phyloP scores from a whole-genome alignment of 2,797 vertebrate genomes.

The Lutjanus argentimaculatus region DNA sequence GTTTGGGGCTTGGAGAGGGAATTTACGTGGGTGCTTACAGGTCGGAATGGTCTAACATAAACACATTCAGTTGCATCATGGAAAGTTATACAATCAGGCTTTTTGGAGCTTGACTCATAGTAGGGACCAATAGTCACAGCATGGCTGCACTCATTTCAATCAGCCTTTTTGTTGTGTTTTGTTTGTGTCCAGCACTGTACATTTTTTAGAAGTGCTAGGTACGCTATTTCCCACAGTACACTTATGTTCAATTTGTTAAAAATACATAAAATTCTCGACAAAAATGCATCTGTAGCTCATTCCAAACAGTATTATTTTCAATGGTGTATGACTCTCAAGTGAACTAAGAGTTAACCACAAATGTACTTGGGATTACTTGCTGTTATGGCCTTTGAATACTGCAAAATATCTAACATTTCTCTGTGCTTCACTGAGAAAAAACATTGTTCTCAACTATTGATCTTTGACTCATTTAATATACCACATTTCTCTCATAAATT shows the following conservation, averaged over 20 bases:
- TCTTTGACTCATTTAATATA: neutral
- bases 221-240: neutral
- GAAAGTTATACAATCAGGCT: neutral
- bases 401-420: too few relatives aligned
- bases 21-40: neutral
- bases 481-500: neutral
- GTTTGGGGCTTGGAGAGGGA: neutral
- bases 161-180: neutral
- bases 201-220: neutral
- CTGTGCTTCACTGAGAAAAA: neutral
- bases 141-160: neutral
- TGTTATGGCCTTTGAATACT: neutral
- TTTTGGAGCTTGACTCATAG: conserved; percentile 1
- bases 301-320: neutral
- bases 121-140: neutral
- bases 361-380: neutral
- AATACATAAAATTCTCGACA: neutral
- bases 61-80: neutral
- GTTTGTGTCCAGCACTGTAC: neutral
- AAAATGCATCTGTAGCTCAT: neutral
- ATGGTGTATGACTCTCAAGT: neutral
- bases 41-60: neutral
- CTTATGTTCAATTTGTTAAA: neutral
- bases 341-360: neutral
- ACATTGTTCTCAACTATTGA: neutral